Conservation (phyloP, 2,113 vertebrate species). For the Nycticebus coucang region DNA sequence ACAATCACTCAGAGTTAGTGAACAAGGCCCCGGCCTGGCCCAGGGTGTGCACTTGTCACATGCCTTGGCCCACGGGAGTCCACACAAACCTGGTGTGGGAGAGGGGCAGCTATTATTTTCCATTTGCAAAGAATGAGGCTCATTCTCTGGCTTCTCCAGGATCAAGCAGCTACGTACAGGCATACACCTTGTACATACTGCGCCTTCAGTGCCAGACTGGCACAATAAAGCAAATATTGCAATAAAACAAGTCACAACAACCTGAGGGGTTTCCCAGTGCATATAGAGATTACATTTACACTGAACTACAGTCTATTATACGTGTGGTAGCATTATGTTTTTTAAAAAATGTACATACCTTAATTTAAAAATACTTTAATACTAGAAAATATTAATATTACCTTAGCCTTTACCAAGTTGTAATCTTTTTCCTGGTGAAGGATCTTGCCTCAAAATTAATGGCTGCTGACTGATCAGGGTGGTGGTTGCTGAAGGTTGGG, state of each 20-base stretch:
- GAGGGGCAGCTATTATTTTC: no score
- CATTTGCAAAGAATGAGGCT: background rate
- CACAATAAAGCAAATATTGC: background rate
- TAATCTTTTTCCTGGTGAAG: background rate
- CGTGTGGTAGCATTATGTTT: background rate
- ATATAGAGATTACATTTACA: background rate
- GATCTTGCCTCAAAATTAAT: background rate
- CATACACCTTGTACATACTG: background rate
- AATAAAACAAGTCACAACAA: background rate
- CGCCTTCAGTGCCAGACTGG: background rate
- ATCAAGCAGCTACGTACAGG: background rate
- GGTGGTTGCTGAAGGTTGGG: background rate
- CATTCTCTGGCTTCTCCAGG: background rate
- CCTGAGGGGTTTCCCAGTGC: background rate
- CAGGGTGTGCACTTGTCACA: fast-evolving
- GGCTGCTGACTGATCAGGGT: background rate
- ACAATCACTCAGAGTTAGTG: background rate
- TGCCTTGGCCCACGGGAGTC: background rate
- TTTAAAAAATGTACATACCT: background rate
- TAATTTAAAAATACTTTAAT: background rate
- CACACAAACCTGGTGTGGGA: no score
- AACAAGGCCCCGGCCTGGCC: background rate
- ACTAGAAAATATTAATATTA: background rate
- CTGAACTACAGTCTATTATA: background rate
- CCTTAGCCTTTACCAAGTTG: background rate